Percentiles rank a stretch among this genome's conserved stretches.
Conservation (phyloP, 2,888 invertebrate genomes). For the Parnassius smintheus region DNA sequence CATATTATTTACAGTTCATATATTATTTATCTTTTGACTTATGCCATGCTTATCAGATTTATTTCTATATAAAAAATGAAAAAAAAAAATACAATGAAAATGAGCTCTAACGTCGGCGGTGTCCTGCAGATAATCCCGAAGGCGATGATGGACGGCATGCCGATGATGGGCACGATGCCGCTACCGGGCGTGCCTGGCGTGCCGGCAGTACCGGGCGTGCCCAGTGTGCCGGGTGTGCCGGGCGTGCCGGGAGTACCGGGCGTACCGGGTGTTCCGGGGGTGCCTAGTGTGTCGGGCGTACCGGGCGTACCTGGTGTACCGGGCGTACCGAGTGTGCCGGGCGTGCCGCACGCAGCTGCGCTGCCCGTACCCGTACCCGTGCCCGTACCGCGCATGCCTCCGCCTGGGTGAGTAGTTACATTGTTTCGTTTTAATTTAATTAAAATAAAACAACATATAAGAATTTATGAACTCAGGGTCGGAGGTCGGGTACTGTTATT, state of each 20-base stretch:
- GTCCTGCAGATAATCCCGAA: constrained; percentile 62
- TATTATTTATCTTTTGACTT: too few species aligned
- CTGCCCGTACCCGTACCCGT: constrained; percentile 29
- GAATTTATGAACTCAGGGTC: too few species aligned
- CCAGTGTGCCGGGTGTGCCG: constrained; percentile 8
- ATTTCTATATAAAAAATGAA: too few species aligned
- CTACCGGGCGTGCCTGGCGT: constrained; percentile 17
- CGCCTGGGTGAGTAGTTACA: constrained; percentile 50
- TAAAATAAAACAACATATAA: too few species aligned
- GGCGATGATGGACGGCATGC: constrained; percentile 60
- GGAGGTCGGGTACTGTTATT: too few species aligned
- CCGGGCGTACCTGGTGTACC: constrained; percentile 26
- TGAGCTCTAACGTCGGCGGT: not conserved
- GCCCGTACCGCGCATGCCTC: constrained; percentile 54
- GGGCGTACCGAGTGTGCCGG: constrained; percentile 26
- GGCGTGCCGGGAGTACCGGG: constrained; percentile 7
- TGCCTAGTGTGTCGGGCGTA: constrained; percentile 26
- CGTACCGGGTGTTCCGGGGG: constrained; percentile 26
- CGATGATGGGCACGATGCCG: constrained; percentile 45
- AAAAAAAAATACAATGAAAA: too few species aligned
- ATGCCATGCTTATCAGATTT: too few species aligned
- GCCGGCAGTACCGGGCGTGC: constrained; percentile 44
- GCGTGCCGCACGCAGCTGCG: constrained; percentile 27
- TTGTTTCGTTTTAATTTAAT: too few species aligned
- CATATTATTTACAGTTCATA: too few species aligned